phyloP scores from a whole-genome alignment of 2,113 vertebrate species.

The Periophthalmodon schlosseri region DNA sequence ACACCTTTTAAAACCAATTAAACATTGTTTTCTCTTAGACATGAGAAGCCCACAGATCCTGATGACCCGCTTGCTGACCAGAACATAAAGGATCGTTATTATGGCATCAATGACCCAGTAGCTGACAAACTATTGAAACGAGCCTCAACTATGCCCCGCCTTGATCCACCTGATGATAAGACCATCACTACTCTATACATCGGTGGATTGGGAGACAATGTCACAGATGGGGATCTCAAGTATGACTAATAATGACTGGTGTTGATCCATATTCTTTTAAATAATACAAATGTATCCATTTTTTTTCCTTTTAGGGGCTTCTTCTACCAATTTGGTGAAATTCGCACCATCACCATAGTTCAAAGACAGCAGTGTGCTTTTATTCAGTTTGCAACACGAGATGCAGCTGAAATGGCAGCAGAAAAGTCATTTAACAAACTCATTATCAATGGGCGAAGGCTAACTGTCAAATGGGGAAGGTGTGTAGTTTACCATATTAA shows the following conservation, averaged over 20 bases:
- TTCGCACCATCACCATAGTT: slow-evolving; percentile 93
- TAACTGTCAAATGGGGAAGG: slow-evolving; percentile 99
- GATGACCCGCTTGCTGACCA: slow-evolving; percentile 98
- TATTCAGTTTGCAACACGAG: slow-evolving; percentile 95
- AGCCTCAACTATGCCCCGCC: slow-evolving; percentile 94
- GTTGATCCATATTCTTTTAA: neutral
- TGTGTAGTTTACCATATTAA: slow-evolving; percentile 56
- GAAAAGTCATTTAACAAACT: slow-evolving; percentile 99
- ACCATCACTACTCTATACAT: slow-evolving; percentile 95
- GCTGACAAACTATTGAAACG: slow-evolving; percentile 95
- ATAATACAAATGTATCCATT: neutral
- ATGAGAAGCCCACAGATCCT: slow-evolving; percentile 97
- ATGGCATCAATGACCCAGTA: slow-evolving; percentile 97
- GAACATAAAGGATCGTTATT: slow-evolving; percentile 98
- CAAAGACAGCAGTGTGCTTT: slow-evolving; percentile 98
- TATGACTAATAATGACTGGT: slow-evolving; percentile 48
- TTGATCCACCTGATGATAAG: slow-evolving; percentile 95
- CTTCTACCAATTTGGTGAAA: slow-evolving; percentile 98
- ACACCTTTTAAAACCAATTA: neutral
- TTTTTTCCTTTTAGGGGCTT: slow-evolving; percentile 81
- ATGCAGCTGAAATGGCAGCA: slow-evolving; percentile 90
- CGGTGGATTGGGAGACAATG: slow-evolving; percentile 92
- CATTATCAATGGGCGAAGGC: slow-evolving; percentile 93
- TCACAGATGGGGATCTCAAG: slow-evolving; percentile 95
- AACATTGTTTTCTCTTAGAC: slow-evolving; percentile 68